phyloP scores from a whole-genome alignment of 2,113 vertebrate genomes.

The Xenopus borealis region DNA sequence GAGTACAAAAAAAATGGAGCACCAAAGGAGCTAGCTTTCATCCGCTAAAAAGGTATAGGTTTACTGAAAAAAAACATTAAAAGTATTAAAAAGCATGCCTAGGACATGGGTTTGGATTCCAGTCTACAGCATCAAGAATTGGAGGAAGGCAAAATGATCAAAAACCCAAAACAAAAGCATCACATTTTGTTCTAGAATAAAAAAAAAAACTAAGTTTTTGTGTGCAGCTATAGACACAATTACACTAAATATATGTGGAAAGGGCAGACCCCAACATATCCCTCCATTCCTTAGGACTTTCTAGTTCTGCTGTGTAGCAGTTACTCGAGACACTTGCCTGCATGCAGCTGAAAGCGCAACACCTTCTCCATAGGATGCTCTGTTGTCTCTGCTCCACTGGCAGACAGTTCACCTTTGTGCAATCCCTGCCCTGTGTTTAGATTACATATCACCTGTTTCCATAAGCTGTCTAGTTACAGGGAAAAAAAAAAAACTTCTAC shows the following conservation, averaged over 20 bases:
- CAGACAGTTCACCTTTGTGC: conserved; percentile 32
- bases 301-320: neutral
- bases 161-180: neutral
- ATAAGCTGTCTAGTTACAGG: conserved; percentile 47
- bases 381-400: neutral
- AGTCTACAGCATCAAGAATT: no score
- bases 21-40: no score
- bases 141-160: no score
- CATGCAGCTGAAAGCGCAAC: neutral
- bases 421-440: conserved; percentile 17
- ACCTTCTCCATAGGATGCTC: conserved; percentile 13
- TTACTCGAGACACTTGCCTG: no score
- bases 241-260: neutral
- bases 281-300: neutral
- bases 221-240: neutral
- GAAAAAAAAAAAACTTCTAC: neutral
- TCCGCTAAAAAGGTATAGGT: no score
- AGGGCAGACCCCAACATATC: neutral
- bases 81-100: no score
- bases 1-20: no score
- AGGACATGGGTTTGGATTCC: no score
- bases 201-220: neutral
- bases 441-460: conserved; percentile 44
- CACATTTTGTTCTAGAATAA: neutral
- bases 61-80: no score